Conservation (phyloP, 2,113 vertebrate species). For the Hiodon tergisus region DNA sequence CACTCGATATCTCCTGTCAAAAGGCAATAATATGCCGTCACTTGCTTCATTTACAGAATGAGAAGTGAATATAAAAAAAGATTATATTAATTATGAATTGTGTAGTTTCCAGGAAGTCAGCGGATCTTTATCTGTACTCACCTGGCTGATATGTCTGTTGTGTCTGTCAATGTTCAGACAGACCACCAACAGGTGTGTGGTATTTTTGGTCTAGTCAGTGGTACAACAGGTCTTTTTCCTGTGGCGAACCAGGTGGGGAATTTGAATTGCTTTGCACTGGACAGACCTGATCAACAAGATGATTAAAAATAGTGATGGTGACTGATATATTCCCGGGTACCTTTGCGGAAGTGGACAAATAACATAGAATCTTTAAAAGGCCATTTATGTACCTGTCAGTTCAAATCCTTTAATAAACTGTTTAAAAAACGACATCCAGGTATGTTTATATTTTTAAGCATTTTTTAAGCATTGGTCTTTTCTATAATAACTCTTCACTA, state of each 20-base stretch:
- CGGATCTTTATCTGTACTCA: not conserved
- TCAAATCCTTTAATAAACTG: too few species aligned
- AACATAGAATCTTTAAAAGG: not conserved
- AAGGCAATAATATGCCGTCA: too few species aligned
- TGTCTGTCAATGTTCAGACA: not conserved
- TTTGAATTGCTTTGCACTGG: slow-evolving; percentile 3
- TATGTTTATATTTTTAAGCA: too few species aligned
- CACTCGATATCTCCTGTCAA: too few species aligned
- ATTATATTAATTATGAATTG: too few species aligned
- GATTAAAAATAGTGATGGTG: not conserved
- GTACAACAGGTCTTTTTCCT: slow-evolving; percentile 5
- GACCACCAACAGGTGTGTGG: slow-evolving; percentile 2
- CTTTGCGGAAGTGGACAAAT: not conserved
- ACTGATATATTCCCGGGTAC: not conserved
- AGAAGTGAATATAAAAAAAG: slow-evolving; percentile 10
- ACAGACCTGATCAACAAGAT: not conserved
- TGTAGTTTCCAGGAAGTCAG: not conserved
- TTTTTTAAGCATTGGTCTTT: too few species aligned
- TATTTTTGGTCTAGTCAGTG: not conserved
- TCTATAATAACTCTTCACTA: too few species aligned
- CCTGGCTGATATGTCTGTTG: not conserved
- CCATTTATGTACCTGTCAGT: too few species aligned
- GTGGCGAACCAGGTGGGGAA: slow-evolving; percentile 1
- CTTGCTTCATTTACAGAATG: slow-evolving; percentile 5
- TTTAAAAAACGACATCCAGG: too few species aligned